These are phyloP conservation scores for Calcarius ornatus DNA, from an alignment of 2,113 vertebrate species.

Conservation along the genomic window DNA sequence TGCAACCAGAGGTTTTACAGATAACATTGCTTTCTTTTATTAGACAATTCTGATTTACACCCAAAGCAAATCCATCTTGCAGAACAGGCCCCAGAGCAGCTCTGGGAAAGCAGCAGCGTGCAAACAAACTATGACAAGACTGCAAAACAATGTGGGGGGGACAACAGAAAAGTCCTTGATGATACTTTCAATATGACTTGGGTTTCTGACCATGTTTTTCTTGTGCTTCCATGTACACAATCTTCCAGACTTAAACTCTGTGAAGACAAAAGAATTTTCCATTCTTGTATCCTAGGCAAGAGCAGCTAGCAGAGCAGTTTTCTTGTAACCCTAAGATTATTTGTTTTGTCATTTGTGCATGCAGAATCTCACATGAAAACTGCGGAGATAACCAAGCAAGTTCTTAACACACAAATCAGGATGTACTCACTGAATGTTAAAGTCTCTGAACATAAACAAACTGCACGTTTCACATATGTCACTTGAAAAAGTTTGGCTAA, in stretches of 20 bases:
- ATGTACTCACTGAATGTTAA: background rate
- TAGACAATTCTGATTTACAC: background rate
- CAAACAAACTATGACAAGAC: background rate
- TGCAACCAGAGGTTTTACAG: background rate
- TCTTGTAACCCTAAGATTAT: background rate
- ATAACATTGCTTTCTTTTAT: background rate
- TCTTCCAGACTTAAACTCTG: background rate
- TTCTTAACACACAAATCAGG: background rate
- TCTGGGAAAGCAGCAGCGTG: background rate
- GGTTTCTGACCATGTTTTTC: background rate
- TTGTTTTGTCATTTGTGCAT: background rate
- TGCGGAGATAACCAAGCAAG: background rate
- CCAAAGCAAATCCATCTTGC: background rate
- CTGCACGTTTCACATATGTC: background rate
- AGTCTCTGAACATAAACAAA: background rate
- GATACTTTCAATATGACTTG: background rate
- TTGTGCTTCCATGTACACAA: background rate
- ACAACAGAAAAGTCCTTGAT: background rate
- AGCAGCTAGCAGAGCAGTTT: background rate
- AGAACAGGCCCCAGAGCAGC: background rate
- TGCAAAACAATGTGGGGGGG: background rate
- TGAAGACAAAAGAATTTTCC: background rate
- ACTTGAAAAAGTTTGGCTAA: background rate
- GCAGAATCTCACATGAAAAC: background rate
- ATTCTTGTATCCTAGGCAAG: background rate